phyloP scores from a whole-genome alignment of 1,140 invertebrate genomes.

The Dendrolimus kikuchii region DNA sequence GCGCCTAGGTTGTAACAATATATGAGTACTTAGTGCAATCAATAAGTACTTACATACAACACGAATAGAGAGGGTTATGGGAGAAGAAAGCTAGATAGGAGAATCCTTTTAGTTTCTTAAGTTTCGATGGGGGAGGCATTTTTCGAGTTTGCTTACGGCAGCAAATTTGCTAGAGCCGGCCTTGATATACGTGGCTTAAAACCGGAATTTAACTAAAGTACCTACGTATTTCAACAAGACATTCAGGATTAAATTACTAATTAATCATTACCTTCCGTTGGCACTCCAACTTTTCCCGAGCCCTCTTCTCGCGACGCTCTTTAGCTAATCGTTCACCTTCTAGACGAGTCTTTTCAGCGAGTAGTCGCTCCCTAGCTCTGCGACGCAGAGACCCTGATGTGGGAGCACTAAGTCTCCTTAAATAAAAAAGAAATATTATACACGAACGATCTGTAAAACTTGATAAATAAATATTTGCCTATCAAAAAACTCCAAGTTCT shows the following conservation, averaged over 20 bases:
- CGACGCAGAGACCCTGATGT: conserved; percentile 46
- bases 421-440: conserved; percentile 4
- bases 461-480: too few species aligned
- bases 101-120: too few species aligned
- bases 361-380: conserved; percentile 32
- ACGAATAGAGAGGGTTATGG: too few species aligned
- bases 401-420: conserved; percentile 46
- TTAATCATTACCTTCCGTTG: conserved; percentile 36
- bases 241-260: not conserved
- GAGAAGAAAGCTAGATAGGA: too few species aligned
- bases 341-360: conserved; percentile 37
- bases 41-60: too few species aligned
- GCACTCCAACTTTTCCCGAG: conserved; percentile 38
- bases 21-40: too few species aligned
- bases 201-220: not conserved
- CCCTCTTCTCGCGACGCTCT: conserved; percentile 31
- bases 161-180: too few species aligned
- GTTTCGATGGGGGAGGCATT: too few species aligned
- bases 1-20: too few species aligned
- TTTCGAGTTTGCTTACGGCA: too few species aligned
- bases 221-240: not conserved
- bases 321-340: conserved; percentile 46
- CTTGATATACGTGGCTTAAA: not conserved
- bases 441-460: not conserved
- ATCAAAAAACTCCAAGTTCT: too few species aligned